Percentiles rank a stretch among this genome's conserved stretches.
Conservation (phyloP, 2,113 vertebrate species). For the Gambusia affinis region DNA sequence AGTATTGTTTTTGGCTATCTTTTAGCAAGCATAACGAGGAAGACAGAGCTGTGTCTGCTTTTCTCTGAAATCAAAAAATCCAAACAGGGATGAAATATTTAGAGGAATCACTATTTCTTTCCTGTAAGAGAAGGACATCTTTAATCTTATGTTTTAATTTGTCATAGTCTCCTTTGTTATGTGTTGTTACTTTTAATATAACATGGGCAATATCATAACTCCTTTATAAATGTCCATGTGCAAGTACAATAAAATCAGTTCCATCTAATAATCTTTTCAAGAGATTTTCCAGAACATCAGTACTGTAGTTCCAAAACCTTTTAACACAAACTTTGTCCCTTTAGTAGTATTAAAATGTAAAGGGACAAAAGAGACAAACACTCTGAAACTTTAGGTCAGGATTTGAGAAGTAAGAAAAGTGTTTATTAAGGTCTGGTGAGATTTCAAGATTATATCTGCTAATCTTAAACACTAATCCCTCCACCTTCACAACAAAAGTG, state of each 20-base stretch:
- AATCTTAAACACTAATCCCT: constrained; percentile 64
- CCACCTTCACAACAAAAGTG: constrained; percentile 58
- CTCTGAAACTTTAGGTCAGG: constrained; percentile 24
- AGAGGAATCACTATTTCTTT: constrained; percentile 20
- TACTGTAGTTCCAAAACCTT: neutral
- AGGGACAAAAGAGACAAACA: constrained; percentile 16
- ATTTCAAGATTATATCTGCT: constrained; percentile 61
- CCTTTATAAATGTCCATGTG: neutral
- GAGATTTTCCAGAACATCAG: constrained; percentile 15
- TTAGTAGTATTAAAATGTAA: constrained; percentile 22
- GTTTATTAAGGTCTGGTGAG: constrained; percentile 23
- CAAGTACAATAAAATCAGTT: constrained; percentile 37
- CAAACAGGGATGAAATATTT: constrained; percentile 41
- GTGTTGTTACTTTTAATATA: neutral
- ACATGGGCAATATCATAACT: constrained; percentile 36
- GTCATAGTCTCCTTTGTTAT: constrained; percentile 1
- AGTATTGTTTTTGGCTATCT: constrained; percentile 38
- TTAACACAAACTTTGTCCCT: neutral
- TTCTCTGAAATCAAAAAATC: constrained; percentile 27
- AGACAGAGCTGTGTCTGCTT: constrained; percentile 33
- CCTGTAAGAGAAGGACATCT: neutral
- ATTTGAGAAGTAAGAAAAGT: constrained; percentile 11
- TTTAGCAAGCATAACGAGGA: constrained; percentile 31
- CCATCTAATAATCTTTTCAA: constrained; percentile 48
- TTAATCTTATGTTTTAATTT: constrained; percentile 5